Base-by-base conservation (phyloP, 2,113 vertebrate genomes). In the Microcebus ravelobensis region DNA sequence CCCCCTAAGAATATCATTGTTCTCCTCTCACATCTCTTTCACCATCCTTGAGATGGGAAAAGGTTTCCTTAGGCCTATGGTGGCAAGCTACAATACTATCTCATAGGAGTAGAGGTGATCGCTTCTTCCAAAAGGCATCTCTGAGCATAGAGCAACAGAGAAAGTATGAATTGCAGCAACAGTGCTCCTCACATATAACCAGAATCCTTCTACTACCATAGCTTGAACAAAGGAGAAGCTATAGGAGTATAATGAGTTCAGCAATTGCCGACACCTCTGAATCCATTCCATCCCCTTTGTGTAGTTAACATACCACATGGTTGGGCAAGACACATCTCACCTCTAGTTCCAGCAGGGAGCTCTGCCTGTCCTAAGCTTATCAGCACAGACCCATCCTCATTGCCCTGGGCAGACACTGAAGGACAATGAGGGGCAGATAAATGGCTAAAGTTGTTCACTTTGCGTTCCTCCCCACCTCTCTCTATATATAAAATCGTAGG, bases 231-330 rank as follows among this genome's bases (percentile, higher is more conserved):
- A 70, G 15, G 39, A 61, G 34, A 21, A 2, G 29, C 29, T 59
- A 55, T 34, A n/a, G 52, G 2, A 21, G 21, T 8, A 21, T 39
- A 8, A 0, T 13, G 13, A 63, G n/a, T 0, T 2, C 18, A 8
- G 7, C 20, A 7, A 27, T 2, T 36, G 20, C 1, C 15, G 9
- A 39, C 48, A 3, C 9, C 36, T 8, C 13, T 0, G 2, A 76
- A 63, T 13, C 70, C 29, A 50, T 39, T 29, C 36, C 68, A 52
- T 3, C 13, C 17, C 57, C 20, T 12, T 20, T 17, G 29, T 17
- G 23, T 9, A 36, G 82, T 23, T 50, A 8, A 63, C 59, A 63
- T 12, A 27, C 29, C 27, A 59, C 20, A 9, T 0, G 10, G 57
- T 3, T 71, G 39, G 23, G 36, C 36, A 39, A 59, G 17, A 65